phyloP scores from a whole-genome alignment of 2,113 vertebrate species.

The Trichechus manatus region DNA sequence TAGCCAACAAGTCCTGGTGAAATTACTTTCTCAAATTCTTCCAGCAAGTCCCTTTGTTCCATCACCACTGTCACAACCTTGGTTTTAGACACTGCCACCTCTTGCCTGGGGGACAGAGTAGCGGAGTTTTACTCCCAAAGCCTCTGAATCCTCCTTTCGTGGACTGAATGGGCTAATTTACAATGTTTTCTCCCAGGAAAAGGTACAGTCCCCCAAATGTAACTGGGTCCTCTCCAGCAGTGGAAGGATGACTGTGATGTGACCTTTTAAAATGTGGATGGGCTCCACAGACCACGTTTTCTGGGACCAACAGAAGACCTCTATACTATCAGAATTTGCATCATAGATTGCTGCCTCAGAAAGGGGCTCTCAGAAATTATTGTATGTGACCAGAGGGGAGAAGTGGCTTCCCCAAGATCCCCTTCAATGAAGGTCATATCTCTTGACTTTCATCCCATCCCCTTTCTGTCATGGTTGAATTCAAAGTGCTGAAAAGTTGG shows the following conservation, averaged over 20 bases:
- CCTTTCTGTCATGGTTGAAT: rapidly evolving
- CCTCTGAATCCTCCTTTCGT: neutral
- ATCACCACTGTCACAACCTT: rapidly evolving
- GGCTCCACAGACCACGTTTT: neutral
- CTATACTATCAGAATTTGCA: rapidly evolving
- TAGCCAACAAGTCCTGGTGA: rapidly evolving
- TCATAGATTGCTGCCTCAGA: neutral
- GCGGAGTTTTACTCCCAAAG: neutral
- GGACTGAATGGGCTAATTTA: neutral
- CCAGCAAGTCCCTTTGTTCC: no score
- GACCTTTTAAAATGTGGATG: neutral
- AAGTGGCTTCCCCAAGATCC: rapidly evolving
- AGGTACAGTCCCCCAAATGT: rapidly evolving
- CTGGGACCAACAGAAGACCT: neutral
- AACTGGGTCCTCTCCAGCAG: neutral
- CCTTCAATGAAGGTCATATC: neutral
- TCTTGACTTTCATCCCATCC: neutral
- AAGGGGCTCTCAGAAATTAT: neutral
- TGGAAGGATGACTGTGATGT: neutral
- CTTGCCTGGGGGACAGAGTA: neutral
- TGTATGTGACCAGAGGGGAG: no score
- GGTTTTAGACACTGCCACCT: neutral
- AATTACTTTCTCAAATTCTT: rapidly evolving
- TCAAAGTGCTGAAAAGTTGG: no score
- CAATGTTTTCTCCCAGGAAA: neutral